These are phyloP conservation scores for Phasianus colchicus DNA, from an alignment of 2,113 vertebrate genomes.

Conservation along the genomic window DNA sequence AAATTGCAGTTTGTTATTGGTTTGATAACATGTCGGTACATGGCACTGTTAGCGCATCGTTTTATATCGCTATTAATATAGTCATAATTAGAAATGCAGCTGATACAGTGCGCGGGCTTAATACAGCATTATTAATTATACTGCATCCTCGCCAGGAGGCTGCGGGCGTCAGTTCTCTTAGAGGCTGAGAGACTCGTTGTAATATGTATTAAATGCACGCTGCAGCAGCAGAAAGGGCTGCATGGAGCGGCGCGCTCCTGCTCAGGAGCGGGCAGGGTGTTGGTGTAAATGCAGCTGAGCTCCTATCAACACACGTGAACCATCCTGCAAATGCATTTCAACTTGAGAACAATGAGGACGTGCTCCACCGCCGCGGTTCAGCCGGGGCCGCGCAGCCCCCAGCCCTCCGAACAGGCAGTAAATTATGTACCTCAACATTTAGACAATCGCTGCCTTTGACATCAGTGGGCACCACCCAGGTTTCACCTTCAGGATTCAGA, in stretches of 20 bases:
- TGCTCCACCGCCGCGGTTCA: neutral
- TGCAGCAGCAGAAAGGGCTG: constrained; percentile 54
- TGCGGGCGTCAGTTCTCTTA: constrained; percentile 23
- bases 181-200: constrained; percentile 43
- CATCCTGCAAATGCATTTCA: neutral
- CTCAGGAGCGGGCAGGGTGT: neutral
- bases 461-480: constrained; percentile 77
- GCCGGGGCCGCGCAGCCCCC: constrained; percentile 42
- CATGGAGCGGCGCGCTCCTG: constrained; percentile 7
- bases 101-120: constrained; percentile 61
- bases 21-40: neutral
- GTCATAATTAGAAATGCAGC: constrained; percentile 70
- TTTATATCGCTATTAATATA: constrained; percentile 61
- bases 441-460: constrained; percentile 79
- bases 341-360: constrained; percentile 53
- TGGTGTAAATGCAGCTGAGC: neutral
- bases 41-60: neutral
- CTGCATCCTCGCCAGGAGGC: constrained; percentile 37
- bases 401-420: constrained; percentile 76
- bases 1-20: neutral
- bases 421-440: constrained; percentile 78
- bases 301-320: neutral
- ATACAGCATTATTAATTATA: constrained; percentile 73
- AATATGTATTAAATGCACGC: constrained; percentile 53
- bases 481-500: constrained; percentile 84